A percentile compares a stretch with the other conserved stretches of the same genome.
phyloP scores from a whole-genome alignment of 1,140 invertebrate species.

The Olivierus martensii region DNA sequence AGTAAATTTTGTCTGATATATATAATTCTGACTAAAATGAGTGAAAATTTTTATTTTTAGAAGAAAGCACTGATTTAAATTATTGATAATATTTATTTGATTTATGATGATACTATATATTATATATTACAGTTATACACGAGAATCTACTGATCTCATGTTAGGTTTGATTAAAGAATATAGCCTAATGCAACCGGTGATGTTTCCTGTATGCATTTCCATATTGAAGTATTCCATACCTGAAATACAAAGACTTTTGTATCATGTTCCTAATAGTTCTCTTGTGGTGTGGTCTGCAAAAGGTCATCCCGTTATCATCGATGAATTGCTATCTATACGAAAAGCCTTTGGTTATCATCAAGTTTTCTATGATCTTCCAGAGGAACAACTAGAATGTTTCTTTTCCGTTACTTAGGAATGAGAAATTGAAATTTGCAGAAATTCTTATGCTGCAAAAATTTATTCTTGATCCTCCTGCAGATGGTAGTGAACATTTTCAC shows the following conservation, averaged over 20 bases:
- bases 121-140: slow-evolving; percentile 38
- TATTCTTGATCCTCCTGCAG: too few species aligned
- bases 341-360: slow-evolving; percentile 18
- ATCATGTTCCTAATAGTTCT: slow-evolving; percentile 24
- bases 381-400: slow-evolving; percentile 15
- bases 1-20: too few species aligned
- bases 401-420: slow-evolving; percentile 12
- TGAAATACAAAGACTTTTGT: slow-evolving; percentile 23
- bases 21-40: too few species aligned
- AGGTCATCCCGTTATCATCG: slow-evolving; percentile 16
- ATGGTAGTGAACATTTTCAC: too few species aligned
- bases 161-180: slow-evolving; percentile 41
- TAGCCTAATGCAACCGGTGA: slow-evolving; percentile 47
- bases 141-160: slow-evolving; percentile 56
- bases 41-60: too few species aligned
- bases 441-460: too few species aligned
- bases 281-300: slow-evolving; percentile 18
- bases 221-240: slow-evolving; percentile 46
- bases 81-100: too few species aligned
- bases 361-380: slow-evolving; percentile 20
- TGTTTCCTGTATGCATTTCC: slow-evolving; percentile 65
- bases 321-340: slow-evolving; percentile 18
- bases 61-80: too few species aligned
- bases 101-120: too few species aligned
- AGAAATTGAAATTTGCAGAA: too few species aligned